A percentile compares a stretch with the other conserved stretches of the same genome.
phyloP scores from a whole-genome alignment of 2,797 vertebrate species.

The Tokudaia muenninki region DNA sequence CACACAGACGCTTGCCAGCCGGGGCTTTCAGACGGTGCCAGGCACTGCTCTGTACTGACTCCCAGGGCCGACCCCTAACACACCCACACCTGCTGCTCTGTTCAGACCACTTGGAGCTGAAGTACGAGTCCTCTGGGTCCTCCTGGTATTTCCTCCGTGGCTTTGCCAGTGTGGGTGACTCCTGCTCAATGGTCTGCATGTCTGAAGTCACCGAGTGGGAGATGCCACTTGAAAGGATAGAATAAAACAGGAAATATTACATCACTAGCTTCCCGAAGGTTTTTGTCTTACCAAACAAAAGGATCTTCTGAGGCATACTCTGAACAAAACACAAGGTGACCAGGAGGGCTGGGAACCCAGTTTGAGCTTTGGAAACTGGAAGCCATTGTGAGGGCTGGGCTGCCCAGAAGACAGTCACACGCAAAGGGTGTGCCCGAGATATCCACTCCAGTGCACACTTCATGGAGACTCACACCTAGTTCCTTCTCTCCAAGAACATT shows the following conservation, averaged over 20 bases:
- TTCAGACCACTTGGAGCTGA: slow-evolving; percentile 88
- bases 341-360: not conserved
- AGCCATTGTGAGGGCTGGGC: not conserved
- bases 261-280: not conserved
- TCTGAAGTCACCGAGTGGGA: slow-evolving; percentile 96
- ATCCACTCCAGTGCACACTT: not conserved
- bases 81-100: too few species aligned
- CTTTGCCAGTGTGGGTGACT: slow-evolving; percentile 89
- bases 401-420: not conserved
- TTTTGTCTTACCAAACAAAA: not conserved
- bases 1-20: not conserved
- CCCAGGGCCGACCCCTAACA: not conserved
- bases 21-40: not conserved
- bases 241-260: not conserved
- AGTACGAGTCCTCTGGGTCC: slow-evolving; percentile 89
- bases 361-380: not conserved
- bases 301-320: not conserved
- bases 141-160: slow-evolving; percentile 87
- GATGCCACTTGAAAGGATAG: slow-evolving; percentile 89
- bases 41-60: not conserved
- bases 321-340: not conserved
- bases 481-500: not conserved
- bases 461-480: not conserved
- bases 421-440: fast-evolving
- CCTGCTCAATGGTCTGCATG: slow-evolving; percentile 97